Conservation (phyloP, 2,888 invertebrate genomes). For the Seira sanloemensis region DNA sequence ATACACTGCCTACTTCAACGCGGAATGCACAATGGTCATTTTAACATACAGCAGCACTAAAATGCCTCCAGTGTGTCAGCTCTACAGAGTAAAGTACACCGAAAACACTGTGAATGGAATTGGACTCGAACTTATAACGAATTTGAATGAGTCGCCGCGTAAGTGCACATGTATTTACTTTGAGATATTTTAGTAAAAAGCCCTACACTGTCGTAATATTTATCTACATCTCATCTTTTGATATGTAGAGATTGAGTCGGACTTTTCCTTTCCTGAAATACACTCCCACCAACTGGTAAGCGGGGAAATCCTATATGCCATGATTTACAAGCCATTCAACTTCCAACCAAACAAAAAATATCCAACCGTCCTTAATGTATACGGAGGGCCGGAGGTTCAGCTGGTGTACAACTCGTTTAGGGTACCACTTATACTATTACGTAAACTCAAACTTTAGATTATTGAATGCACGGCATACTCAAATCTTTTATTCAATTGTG, state of each 20-base stretch:
- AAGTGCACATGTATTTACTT: conserved; percentile 64
- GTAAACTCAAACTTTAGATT: no score
- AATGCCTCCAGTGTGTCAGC: conserved; percentile 75
- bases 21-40: conserved; percentile 79
- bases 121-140: conserved; percentile 83
- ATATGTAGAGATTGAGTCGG: conserved; percentile 72
- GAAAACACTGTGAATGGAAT: conserved; percentile 84
- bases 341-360: conserved; percentile 81
- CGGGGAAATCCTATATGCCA: conserved; percentile 86
- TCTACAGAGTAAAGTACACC: conserved; percentile 81
- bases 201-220: not conserved
- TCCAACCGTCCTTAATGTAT: conserved; percentile 96
- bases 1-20: conserved; percentile 87
- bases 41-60: conserved; percentile 80
- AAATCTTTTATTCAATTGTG: not conserved
- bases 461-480: no score
- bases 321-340: conserved; percentile 91
- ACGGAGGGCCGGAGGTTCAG: conserved; percentile 99
- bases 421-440: no score
- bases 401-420: conserved; percentile 96
- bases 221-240: not conserved
- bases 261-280: conserved; percentile 83
- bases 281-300: conserved; percentile 58
- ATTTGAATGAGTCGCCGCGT: conserved; percentile 82
- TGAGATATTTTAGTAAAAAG: not conserved